These are phyloP conservation scores for Noctilio leporinus DNA, from an alignment of 2,113 vertebrate genomes.

Conservation along the genomic window DNA sequence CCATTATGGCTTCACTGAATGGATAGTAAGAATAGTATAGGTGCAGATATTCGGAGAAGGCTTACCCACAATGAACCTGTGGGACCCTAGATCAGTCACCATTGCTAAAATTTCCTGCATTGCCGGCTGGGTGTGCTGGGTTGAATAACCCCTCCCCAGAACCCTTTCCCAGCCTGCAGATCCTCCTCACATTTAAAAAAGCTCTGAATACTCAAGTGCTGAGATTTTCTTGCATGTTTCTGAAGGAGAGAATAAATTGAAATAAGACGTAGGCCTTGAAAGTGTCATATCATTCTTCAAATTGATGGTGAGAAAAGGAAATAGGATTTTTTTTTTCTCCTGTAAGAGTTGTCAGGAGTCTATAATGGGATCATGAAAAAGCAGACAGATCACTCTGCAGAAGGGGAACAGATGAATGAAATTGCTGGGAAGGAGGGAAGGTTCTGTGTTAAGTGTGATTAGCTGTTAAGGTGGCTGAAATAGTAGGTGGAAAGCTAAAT, in stretches of 20 bases:
- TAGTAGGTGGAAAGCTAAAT: neutral
- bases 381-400: neutral
- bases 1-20: neutral
- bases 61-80: neutral
- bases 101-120: neutral
- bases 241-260: neutral
- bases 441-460: neutral
- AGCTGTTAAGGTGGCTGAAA: neutral
- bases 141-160: neutral
- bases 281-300: constrained; percentile 8
- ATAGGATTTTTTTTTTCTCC: neutral
- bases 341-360: constrained; percentile 19
- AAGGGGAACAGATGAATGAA: neutral
- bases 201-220: constrained; percentile 1
- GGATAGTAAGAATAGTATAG: neutral
- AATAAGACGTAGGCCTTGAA: constrained; percentile 15
- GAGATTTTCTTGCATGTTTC: constrained; percentile 13
- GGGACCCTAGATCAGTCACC: neutral
- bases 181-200: neutral
- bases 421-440: neutral
- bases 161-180: neutral
- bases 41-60: neutral
- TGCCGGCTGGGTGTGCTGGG: neutral
- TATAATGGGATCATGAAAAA: neutral
- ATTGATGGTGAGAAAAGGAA: neutral